Conservation (phyloP, 2,888 invertebrate species). For the Chaetogeoica ovagalla region DNA sequence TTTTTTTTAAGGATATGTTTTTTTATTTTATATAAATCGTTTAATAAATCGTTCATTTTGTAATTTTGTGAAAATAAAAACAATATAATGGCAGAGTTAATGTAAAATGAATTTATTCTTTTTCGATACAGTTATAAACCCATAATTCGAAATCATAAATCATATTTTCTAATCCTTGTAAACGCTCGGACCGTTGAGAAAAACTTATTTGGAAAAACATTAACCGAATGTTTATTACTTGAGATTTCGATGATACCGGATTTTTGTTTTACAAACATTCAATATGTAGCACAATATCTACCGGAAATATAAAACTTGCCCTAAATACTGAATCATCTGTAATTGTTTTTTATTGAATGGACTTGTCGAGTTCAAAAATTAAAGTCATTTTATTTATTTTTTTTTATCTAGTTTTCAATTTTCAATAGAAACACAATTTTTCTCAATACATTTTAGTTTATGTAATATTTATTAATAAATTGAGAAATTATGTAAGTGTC, state of each 20-base stretch:
- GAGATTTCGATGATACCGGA: constrained; percentile 10
- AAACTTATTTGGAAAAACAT: neutral
- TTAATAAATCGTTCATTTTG: no score
- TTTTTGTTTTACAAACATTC: neutral
- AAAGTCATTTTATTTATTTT: neutral
- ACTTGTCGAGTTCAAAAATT: neutral
- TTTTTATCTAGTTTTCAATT: neutral
- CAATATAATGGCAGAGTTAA: no score
- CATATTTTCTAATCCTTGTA: neutral
- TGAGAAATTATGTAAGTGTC: neutral
- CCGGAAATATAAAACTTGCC: neutral
- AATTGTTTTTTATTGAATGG: constrained; percentile 9
- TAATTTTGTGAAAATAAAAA: no score
- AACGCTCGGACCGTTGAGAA: neutral
- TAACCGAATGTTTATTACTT: constrained; percentile 1
- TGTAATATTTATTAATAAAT: no score
- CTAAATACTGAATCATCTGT: neutral
- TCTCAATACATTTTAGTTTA: neutral
- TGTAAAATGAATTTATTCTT: no score
- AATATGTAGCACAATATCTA: neutral
- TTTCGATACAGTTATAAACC: neutral
- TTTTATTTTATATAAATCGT: no score
- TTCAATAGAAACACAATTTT: neutral
- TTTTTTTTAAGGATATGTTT: no score
- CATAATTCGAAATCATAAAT: neutral